These are phyloP conservation scores for Nymphalis polychloros DNA, from an alignment of 2,888 invertebrate species.

Conservation along the genomic window DNA sequence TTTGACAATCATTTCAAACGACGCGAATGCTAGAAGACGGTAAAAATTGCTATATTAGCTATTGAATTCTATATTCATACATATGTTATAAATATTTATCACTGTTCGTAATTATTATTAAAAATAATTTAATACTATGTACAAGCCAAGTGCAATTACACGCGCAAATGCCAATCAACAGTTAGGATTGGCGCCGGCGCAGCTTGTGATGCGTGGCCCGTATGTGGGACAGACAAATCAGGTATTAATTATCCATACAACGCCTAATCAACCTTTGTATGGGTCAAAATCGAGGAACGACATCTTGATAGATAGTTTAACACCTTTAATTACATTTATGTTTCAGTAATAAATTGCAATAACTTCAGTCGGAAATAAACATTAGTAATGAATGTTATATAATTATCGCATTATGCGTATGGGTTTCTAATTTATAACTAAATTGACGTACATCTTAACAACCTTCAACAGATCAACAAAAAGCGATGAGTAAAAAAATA, in stretches of 20 bases:
- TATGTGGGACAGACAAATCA: slow-evolving; percentile 75
- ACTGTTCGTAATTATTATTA: no score
- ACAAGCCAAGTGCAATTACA: slow-evolving; percentile 42
- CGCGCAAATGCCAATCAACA: slow-evolving; percentile 72
- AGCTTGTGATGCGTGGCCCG: slow-evolving; percentile 74
- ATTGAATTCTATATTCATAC: background rate
- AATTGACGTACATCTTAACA: no score
- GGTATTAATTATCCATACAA: slow-evolving; percentile 72
- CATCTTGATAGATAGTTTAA: slow-evolving; percentile 13
- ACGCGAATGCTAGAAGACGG: slow-evolving; percentile 1
- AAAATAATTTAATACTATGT: slow-evolving; percentile 31
- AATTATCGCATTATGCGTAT: no score
- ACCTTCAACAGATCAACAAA: no score
- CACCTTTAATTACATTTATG: background rate
- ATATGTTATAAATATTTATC: background rate
- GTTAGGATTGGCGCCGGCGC: slow-evolving; percentile 75
- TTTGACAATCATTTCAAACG: slow-evolving; percentile 14
- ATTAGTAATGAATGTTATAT: no score
- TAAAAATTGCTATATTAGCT: background rate
- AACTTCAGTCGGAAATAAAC: background rate
- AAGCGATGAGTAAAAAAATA: no score
- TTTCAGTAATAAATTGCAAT: background rate
- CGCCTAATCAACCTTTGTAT: slow-evolving; percentile 63
- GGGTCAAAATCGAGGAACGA: slow-evolving; percentile 43
- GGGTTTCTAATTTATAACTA: no score